Evolutionary conservation across 2,888 invertebrate species (phyloP).

Genomic region (Meiosimyza platycephala): DNA sequence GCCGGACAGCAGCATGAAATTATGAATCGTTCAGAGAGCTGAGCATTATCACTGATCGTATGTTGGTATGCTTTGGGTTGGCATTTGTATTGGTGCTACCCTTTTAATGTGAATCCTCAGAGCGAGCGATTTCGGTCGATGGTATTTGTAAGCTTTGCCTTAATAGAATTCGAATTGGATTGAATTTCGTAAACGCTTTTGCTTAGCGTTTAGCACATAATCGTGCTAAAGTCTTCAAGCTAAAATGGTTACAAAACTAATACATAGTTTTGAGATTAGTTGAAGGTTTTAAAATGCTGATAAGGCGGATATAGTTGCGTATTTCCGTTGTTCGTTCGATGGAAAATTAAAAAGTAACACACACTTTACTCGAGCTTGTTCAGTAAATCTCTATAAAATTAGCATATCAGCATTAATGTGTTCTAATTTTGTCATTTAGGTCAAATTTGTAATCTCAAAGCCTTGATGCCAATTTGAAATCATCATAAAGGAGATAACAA

Average conservation of each 20-base stretch:
- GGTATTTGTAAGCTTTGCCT: not conserved
- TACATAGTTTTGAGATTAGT: conserved; percentile 57
- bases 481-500: not conserved
- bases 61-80: conserved; percentile 40
- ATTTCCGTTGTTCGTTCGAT: conserved; percentile 56
- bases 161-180: conserved; percentile 1
- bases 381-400: conserved; percentile 37
- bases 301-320: conserved; percentile 61
- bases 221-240: conserved; percentile 6
- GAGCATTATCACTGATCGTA: not conserved
- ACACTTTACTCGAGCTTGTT: conserved; percentile 27
- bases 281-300: conserved; percentile 58
- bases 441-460: conserved; percentile 53
- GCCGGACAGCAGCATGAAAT: not conserved
- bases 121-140: not conserved
- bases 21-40: not conserved
- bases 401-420: conserved; percentile 30
- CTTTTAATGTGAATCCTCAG: too few relatives aligned
- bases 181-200: not conserved
- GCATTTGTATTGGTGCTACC: conserved; percentile 12
- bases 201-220: conserved; percentile 9
- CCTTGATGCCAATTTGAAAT: conserved; percentile 35
- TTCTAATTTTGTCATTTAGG: conserved; percentile 48
- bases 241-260: conserved; percentile 45
- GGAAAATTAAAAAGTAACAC: not conserved